Percentiles rank a stretch among this genome's conserved stretches.
Conservation (phyloP, 2,888 invertebrate genomes). For the Netelia virgata region DNA sequence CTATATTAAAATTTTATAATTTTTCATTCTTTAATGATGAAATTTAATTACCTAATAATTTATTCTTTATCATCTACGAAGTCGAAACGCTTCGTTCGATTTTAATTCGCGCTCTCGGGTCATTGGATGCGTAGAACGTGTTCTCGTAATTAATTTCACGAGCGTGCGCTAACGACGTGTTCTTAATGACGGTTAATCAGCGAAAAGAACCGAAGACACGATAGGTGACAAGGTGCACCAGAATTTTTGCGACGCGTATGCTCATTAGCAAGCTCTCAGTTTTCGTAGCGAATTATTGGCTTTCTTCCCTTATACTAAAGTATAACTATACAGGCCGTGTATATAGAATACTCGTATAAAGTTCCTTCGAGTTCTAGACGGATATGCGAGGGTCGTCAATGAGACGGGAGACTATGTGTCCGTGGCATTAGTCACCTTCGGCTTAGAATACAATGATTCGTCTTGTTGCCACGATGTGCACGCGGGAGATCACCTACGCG, state of each 20-base stretch:
- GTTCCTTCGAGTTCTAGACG: constrained; percentile 41
- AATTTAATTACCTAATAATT: no score
- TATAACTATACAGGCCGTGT: constrained; percentile 4
- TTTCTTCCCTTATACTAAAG: constrained; percentile 23
- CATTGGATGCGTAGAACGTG: constrained; percentile 54
- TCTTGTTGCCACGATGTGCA: constrained; percentile 25
- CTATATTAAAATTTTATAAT: no score
- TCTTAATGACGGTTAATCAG: constrained; percentile 49
- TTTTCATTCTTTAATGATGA: no score
- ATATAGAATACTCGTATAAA: neutral
- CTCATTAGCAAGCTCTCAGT: constrained; percentile 49
- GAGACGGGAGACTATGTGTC: constrained; percentile 44
- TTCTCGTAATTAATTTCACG: constrained; percentile 64
- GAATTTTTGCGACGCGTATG: constrained; percentile 44
- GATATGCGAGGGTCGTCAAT: constrained; percentile 32
- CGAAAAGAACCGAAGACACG: constrained; percentile 23
- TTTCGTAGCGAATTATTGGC: constrained; percentile 45
- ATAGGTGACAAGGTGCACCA: constrained; percentile 24
- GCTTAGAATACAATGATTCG: constrained; percentile 60
- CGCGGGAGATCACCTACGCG: constrained; percentile 51
- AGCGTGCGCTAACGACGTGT: constrained; percentile 59
- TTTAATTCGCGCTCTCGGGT: constrained; percentile 20
- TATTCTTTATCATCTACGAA: neutral
- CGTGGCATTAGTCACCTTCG: constrained; percentile 62
- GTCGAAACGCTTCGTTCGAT: neutral